Percentiles rank a stretch among this genome's conserved stretches.
phyloP scores from a whole-genome alignment of 2,113 vertebrate genomes.

The Rhizomys pruinosus region DNA sequence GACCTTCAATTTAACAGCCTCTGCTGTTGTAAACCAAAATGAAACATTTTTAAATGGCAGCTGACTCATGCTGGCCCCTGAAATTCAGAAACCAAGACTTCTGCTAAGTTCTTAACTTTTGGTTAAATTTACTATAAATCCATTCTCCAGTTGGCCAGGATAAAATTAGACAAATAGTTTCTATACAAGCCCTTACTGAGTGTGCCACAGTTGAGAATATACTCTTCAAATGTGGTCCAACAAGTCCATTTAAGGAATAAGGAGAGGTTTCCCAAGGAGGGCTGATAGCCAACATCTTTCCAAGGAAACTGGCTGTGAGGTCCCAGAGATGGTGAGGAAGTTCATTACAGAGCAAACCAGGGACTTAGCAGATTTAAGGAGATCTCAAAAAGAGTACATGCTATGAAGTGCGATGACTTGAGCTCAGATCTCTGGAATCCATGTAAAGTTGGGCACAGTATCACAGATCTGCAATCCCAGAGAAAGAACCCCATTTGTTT shows the following conservation, averaged over 20 bases:
- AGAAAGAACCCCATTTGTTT: too few species aligned
- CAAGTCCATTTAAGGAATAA: not conserved
- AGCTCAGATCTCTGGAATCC: too few species aligned
- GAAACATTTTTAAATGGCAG: conserved; percentile 21
- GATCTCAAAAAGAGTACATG: not conserved
- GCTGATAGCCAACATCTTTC: not conserved
- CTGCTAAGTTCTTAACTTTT: not conserved
- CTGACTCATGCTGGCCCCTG: not conserved
- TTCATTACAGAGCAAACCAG: not conserved
- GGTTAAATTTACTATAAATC: not conserved
- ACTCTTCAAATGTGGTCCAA: not conserved
- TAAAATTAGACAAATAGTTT: not conserved
- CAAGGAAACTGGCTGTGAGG: not conserved
- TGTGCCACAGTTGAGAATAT: not conserved
- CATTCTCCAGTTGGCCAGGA: not conserved
- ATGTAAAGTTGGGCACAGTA: not conserved
- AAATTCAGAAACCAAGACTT: conserved; percentile 22
- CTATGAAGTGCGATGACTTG: not conserved
- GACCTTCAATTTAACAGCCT: conserved; percentile 14
- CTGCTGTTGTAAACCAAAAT: conserved; percentile 21
- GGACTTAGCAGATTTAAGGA: not conserved
- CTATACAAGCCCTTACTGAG: not conserved
- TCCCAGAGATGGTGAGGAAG: not conserved
- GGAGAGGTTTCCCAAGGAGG: not conserved
- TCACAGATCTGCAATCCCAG: not conserved